Percentiles rank a stretch among this genome's conserved stretches.
These are phyloP conservation scores for Achroia grisella DNA, from an alignment of 1,140 invertebrate genomes.

Conservation along the genomic window DNA sequence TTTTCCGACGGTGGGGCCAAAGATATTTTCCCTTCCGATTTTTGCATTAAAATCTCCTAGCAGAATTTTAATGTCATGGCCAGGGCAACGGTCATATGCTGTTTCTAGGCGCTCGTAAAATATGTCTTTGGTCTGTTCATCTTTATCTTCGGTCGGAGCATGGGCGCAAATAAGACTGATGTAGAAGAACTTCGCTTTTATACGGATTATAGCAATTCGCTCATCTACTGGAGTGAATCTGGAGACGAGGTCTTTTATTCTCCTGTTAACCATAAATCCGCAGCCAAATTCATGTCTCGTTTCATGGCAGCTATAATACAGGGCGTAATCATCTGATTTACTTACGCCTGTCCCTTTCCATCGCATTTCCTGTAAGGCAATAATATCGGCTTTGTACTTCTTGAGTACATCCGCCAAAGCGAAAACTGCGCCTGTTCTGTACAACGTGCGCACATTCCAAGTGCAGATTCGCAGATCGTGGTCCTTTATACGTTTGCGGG, in stretches of 20 bases:
- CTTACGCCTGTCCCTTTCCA: conserved; percentile 18
- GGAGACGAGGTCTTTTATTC: too few relatives aligned
- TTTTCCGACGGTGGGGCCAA: conserved; percentile 8
- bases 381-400: conserved; percentile 8
- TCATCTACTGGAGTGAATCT: too few relatives aligned
- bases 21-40: conserved; percentile 6
- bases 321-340: conserved; percentile 7
- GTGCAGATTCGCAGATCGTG: too few relatives aligned
- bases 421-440: conserved; percentile 14
- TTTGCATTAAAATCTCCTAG: conserved; percentile 10
- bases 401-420: conserved; percentile 12
- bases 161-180: too few relatives aligned
- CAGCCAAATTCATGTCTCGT: conserved; percentile 8
- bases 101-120: too few relatives aligned
- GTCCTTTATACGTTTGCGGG: too few relatives aligned
- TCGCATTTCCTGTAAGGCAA: conserved; percentile 19
- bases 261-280: too few relatives aligned
- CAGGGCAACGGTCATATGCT: neutral
- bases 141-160: too few relatives aligned
- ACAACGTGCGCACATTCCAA: conserved; percentile 18
- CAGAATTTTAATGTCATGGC: conserved; percentile 6
- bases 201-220: too few relatives aligned
- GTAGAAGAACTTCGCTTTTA: too few relatives aligned
- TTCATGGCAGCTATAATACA: conserved; percentile 11
- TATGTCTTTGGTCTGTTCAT: too few relatives aligned